phyloP scores from a whole-genome alignment of 1,140 invertebrate genomes.

The Drosophila ironensis region DNA sequence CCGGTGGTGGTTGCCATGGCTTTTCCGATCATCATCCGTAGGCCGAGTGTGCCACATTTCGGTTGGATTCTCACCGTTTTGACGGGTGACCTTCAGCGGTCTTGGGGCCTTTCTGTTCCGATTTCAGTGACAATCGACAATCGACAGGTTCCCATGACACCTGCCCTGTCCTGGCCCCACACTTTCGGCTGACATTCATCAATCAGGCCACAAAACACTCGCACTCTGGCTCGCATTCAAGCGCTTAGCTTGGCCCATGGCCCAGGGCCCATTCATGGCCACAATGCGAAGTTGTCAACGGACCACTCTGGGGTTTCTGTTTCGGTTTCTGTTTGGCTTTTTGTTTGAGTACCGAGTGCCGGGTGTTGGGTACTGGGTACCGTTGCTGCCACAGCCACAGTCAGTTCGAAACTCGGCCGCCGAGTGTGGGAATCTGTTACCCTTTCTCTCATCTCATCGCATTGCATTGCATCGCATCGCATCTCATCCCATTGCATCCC shows the following conservation, averaged over 20 bases:
- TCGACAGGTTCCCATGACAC: slow-evolving; percentile 63
- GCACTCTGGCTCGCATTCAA: slow-evolving; percentile 52
- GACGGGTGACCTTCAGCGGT: slow-evolving; percentile 30
- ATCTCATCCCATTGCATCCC: too few species aligned
- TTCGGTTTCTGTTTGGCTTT: background rate
- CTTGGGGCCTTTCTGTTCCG: background rate
- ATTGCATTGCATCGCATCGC: too few species aligned
- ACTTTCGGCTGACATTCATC: slow-evolving; percentile 70
- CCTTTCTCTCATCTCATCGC: slow-evolving; percentile 69
- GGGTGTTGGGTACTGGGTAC: background rate
- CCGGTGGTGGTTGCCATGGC: slow-evolving; percentile 5
- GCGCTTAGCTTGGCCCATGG: background rate
- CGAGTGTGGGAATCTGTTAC: slow-evolving; percentile 79
- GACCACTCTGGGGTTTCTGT: background rate
- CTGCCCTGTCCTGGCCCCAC: slow-evolving; percentile 36
- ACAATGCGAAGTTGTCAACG: slow-evolving; percentile 38
- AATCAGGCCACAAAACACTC: slow-evolving; percentile 51
- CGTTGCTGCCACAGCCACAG: background rate
- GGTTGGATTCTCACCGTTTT: slow-evolving; percentile 20
- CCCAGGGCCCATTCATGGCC: slow-evolving; percentile 30
- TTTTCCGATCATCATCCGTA: background rate
- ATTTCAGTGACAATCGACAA: too few species aligned
- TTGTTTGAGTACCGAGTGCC: background rate
- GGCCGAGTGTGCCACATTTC: slow-evolving; percentile 43
- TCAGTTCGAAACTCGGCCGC: background rate